Evolutionary conservation across 2,113 vertebrate genomes (phyloP).

Genomic region (Jaculus jaculus): DNA sequence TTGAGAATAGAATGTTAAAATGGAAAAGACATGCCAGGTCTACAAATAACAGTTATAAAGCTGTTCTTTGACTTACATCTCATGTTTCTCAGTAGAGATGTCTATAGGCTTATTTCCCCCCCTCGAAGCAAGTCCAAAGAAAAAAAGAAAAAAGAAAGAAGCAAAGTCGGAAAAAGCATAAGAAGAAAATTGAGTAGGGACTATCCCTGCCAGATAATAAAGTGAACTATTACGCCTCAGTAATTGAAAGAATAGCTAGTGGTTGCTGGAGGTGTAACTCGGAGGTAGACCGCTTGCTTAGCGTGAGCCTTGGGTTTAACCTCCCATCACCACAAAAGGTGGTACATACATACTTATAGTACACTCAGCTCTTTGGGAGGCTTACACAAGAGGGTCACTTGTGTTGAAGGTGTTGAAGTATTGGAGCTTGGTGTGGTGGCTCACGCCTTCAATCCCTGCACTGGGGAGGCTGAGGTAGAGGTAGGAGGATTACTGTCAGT

Average conservation of each 20-base stretch:
- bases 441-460: too few species aligned
- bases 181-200: neutral
- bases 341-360: neutral
- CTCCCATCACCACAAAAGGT: too few species aligned
- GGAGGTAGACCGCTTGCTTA: neutral
- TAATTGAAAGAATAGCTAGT: neutral
- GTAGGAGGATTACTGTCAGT: too few species aligned
- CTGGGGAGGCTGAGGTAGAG: too few species aligned
- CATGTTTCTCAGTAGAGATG: neutral
- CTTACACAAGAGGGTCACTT: neutral
- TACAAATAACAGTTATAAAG: neutral
- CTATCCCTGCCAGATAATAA: neutral
- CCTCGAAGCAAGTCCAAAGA: neutral
- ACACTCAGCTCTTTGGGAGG: neutral
- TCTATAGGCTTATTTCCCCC: neutral
- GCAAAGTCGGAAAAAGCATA: slow-evolving; percentile 13
- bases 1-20: neutral
- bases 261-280: neutral
- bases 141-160: neutral
- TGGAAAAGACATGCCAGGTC: neutral
- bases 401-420: too few species aligned
- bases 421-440: too few species aligned
- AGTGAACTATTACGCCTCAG: neutral
- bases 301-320: neutral
- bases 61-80: neutral